A percentile compares a stretch with the other conserved stretches of the same genome.
These are phyloP conservation scores for Chrysaora quinquecirrha DNA, from an alignment of 30 jellyfish, hydroid and myxozoan genomes.

Conservation along the genomic window DNA sequence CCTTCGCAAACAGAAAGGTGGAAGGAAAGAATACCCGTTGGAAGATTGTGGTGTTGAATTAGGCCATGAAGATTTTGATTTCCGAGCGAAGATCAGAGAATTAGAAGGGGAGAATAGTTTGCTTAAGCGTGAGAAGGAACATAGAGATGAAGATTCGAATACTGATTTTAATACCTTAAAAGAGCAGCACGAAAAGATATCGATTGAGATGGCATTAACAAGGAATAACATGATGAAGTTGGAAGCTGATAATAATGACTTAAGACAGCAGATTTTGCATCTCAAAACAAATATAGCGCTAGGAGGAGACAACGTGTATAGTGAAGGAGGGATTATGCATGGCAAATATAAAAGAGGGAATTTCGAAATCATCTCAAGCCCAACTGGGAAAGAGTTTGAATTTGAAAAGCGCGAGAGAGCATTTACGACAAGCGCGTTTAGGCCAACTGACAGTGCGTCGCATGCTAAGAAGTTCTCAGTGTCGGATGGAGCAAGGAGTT, in stretches of 20 bases:
- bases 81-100: neutral
- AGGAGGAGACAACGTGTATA: constrained; percentile 26
- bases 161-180: neutral
- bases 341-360: constrained; percentile 73
- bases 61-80: neutral
- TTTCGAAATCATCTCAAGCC: constrained; percentile 56
- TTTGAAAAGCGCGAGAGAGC: constrained; percentile 15
- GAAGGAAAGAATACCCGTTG: neutral
- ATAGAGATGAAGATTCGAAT: neutral
- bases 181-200: constrained; percentile 57
- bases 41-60: neutral
- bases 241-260: constrained; percentile 56
- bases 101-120: neutral
- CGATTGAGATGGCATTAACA: constrained; percentile 68
- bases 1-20: neutral
- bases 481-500: constrained; percentile 51
- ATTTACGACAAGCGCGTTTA: constrained; percentile 42
- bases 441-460: neutral
- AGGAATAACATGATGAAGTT: constrained; percentile 55
- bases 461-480: neutral
- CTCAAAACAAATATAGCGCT: constrained; percentile 62
- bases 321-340: constrained; percentile 58
- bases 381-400: neutral
- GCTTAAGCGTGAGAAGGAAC: neutral
- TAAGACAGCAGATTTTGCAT: constrained; percentile 50